Base-by-base conservation (phyloP, 2,797 vertebrate species). In the Cheracebus regulus region DNA sequence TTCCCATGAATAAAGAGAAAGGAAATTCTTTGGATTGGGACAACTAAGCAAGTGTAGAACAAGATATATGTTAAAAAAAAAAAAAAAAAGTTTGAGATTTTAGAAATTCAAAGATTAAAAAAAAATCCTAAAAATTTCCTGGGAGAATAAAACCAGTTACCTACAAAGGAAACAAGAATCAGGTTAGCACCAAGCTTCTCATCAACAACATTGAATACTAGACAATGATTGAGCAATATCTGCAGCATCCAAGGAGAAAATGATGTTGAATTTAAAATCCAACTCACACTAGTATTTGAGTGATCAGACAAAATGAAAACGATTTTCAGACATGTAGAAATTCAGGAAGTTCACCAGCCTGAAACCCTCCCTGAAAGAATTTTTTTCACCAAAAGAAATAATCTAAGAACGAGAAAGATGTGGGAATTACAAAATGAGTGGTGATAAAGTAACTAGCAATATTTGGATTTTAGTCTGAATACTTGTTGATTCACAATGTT, bases 391-490 rank as follows among this genome's bases (percentile, higher is more conserved):
- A 75, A 82, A 90, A 96, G 72, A 70, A 93, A 44, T 61, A 61
- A 57, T 64, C 58, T 44, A 72, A 78, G 46, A 70, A 4, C 2
- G 61, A 87, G 14, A 9, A 95, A 41, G 73, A 78, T 0, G 2
- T 13, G 13, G 5, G 50, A 81, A 84, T 95, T 72, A 92, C 14
- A 83, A 93, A 82, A 94, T 22, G 39, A 52, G 24, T 14, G 46
- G n/a, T 64, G 30, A 75, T 57, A 88, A 89, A 97, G 30, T 96
- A 97, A 89, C 10, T 28, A 86, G 44, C 30, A 78, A 64, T n/a
- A 57, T 30, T 48, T 89, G 33, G 20, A 79, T 48, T 84, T 90
- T 57, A 46, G n/a, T 84, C 41, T 61, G 46, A 93, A 89, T 67
- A 50, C 4, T 4, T 33, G 3, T 11, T 48, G 48, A 90, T 41